Evolutionary conservation across 2,888 invertebrate genomes (phyloP).

Genomic region (Hemithea aestivaria): DNA sequence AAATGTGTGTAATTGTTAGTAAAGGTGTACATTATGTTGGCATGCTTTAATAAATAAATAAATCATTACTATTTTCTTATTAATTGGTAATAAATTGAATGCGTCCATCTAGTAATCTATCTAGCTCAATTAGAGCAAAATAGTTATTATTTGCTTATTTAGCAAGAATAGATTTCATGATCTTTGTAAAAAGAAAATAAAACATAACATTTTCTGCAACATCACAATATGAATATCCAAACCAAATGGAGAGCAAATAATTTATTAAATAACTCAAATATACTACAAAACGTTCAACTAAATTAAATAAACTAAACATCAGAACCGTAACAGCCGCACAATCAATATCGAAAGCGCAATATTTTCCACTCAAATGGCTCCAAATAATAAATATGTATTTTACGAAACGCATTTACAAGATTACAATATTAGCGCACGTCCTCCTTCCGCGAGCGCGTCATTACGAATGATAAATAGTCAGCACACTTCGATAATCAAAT

Average conservation of each 20-base stretch:
- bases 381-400: slow-evolving; percentile 68
- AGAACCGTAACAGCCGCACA: slow-evolving; percentile 42
- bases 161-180: too few species aligned
- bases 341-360: slow-evolving; percentile 62
- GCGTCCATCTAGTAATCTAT: too few species aligned
- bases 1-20: too few species aligned
- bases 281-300: slow-evolving; percentile 20
- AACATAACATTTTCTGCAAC: too few species aligned
- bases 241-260: slow-evolving; percentile 18
- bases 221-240: slow-evolving; percentile 7
- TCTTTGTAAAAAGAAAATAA: too few species aligned
- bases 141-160: too few species aligned
- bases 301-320: slow-evolving; percentile 36
- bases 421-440: slow-evolving; percentile 74
- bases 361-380: slow-evolving; percentile 67
- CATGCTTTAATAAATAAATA: too few species aligned
- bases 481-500: slow-evolving; percentile 79
- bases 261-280: slow-evolving; percentile 27
- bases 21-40: too few species aligned
- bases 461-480: slow-evolving; percentile 77
- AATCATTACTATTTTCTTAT: too few species aligned
- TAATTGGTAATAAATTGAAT: too few species aligned
- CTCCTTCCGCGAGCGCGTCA: slow-evolving; percentile 62
- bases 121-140: too few species aligned
- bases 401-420: slow-evolving; percentile 72